These are phyloP conservation scores for Osmerus mordax DNA, from an alignment of 2,113 vertebrate species.

Conservation along the genomic window DNA sequence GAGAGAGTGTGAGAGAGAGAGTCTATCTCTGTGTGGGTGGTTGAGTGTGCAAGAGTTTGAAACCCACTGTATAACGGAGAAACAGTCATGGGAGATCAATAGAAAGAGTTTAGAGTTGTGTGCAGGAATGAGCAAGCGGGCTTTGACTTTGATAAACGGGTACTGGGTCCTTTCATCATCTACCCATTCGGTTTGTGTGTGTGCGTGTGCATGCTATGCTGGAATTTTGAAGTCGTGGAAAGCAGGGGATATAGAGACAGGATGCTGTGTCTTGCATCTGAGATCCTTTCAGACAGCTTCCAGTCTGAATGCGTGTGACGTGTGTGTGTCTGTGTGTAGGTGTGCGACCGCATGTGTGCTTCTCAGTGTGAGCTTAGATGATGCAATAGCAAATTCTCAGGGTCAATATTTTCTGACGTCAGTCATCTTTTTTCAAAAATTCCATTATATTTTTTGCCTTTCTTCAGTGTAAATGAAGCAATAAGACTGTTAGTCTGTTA, in stretches of 20 bases:
- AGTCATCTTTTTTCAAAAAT: too few species aligned
- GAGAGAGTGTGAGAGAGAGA: not conserved
- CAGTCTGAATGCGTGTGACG: not conserved
- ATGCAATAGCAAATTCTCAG: too few species aligned
- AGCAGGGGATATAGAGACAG: constrained; percentile 22
- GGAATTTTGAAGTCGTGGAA: constrained; percentile 7
- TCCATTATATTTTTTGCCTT: too few species aligned
- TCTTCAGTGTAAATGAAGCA: too few species aligned
- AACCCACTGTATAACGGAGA: not conserved
- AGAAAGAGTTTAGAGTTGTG: constrained; percentile 21
- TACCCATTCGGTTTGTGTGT: constrained; percentile 5
- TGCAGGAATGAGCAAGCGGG: constrained; percentile 12
- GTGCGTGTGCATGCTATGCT: not conserved
- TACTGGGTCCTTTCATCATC: constrained; percentile 38
- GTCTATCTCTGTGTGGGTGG: too few species aligned
- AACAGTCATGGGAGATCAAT: not conserved
- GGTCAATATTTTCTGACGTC: too few species aligned
- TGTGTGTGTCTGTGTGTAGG: constrained; percentile 2
- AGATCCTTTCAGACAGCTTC: not conserved
- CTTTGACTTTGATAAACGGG: constrained; percentile 40
- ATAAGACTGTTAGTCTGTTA: too few species aligned
- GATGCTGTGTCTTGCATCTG: constrained; percentile 19
- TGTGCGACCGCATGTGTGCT: not conserved
- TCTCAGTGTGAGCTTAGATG: too few species aligned
- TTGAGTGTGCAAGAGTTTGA: too few species aligned